phyloP scores from a whole-genome alignment of 1,140 invertebrate genomes.

The Theocolax elegans region DNA sequence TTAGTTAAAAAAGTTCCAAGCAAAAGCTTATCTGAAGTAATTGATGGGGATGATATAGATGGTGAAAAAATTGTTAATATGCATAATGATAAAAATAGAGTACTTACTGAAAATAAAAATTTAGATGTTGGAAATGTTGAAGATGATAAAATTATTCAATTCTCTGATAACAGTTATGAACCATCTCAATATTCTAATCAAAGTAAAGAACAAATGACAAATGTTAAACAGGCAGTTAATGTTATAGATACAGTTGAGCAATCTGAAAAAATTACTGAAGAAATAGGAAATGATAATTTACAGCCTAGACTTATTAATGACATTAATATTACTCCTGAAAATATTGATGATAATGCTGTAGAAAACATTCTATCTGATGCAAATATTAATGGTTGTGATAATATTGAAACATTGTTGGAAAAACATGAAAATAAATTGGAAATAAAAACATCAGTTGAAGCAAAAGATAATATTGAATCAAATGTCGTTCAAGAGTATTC shows the following conservation, averaged over 20 bases:
- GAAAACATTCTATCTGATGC: not conserved
- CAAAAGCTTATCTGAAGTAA: no score
- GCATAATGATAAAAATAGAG: no score
- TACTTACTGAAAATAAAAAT: no score
- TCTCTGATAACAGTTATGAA: not conserved
- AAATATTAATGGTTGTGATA: slow-evolving; percentile 24
- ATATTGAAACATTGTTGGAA: slow-evolving; percentile 15
- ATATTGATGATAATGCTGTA: not conserved
- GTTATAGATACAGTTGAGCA: not conserved
- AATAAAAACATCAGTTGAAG: not conserved
- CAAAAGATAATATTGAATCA: not conserved
- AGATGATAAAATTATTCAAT: not conserved
- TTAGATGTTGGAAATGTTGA: not conserved
- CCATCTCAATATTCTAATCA: not conserved
- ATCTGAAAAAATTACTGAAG: not conserved
- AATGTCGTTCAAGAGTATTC: no score
- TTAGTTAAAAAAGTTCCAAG: no score
- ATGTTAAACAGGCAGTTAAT: not conserved
- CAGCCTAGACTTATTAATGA: not conserved
- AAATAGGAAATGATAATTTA: not conserved
- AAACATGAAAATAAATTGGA: slow-evolving; percentile 23
- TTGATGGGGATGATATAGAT: no score
- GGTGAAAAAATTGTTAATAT: no score
- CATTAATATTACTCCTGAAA: not conserved
- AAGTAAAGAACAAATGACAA: not conserved